Percentiles rank a stretch among this genome's conserved stretches.
Evolutionary conservation across 2,797 vertebrate species (phyloP).

Genomic region (Hapalemur alaotrensis): DNA sequence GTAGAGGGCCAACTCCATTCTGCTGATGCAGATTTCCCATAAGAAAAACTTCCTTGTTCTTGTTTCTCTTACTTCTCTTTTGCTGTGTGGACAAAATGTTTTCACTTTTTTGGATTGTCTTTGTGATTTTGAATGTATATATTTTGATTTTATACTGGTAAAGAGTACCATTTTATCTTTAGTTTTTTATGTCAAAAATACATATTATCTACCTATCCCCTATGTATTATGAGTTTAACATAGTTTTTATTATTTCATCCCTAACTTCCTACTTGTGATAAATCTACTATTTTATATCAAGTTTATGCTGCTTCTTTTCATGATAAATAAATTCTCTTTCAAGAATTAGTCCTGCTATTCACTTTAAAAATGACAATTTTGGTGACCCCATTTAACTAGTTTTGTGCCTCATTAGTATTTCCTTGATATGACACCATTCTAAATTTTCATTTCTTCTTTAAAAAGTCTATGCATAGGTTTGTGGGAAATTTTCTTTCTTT

Average conservation of each 20-base stretch:
- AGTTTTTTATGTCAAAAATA: neutral
- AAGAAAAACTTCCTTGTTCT: neutral
- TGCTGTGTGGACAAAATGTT: neutral
- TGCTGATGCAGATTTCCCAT: neutral
- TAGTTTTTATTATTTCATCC: neutral
- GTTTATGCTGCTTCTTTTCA: neutral
- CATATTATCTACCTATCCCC: too few species aligned
- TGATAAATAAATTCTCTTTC: neutral
- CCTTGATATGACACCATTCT: neutral
- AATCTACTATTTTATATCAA: neutral
- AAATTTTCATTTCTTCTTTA: neutral
- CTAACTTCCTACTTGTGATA: neutral
- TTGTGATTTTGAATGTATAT: neutral
- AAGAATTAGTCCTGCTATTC: neutral
- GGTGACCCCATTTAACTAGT: neutral
- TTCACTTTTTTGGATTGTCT: neutral
- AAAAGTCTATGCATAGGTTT: neutral
- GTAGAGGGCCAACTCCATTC: neutral
- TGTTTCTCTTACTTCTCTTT: neutral
- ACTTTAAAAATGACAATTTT: neutral
- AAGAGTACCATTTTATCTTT: neutral
- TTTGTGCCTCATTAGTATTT: neutral
- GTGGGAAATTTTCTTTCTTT: too few species aligned
- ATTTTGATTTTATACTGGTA: neutral
- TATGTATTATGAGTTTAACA: neutral